Base-by-base conservation (phyloP, 2,888 invertebrate genomes). In the Chymomyza fuscimana region DNA sequence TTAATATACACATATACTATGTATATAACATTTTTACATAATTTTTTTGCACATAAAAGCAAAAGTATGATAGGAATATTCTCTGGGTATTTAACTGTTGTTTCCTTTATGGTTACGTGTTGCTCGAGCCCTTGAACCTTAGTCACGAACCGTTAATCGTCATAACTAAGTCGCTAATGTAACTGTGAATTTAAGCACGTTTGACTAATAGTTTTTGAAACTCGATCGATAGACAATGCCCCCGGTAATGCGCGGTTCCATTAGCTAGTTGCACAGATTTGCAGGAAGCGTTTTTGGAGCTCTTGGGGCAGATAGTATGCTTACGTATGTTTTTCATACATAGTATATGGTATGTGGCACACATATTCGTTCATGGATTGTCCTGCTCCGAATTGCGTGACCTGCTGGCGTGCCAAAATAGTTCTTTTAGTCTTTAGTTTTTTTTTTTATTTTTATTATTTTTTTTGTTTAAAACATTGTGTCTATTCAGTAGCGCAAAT, bases 41-140 rank as follows among this genome's bases (percentile, higher is more conserved):
- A 67, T 65, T 62, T 65, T 72, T 70, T 63, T 70, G 63, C 15
- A 40, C 65, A 60, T 68, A 74, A 78, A 78, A 78, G 78, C 78
- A 78, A 78, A 78, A 78, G 78, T 78, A 9, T 54, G 19, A 54
- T 6, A 6, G n/a, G 1, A 54, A 22, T 5, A 15, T 32, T 16
- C 54, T 54, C 19, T 54, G 9, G 0, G 16, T 16, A 19, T 54
- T 16, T 54, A 15, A 54, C 19, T 54, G 19, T 54, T 54, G n/a
- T 22, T 54, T 15, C 16, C 16, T n/a, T 51, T 51, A 16, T 51
- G 7, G 51, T 51, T 19, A 78, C 78, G 70, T 78, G 78, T 78
- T 78, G 78, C 78, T 77, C 19, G 63, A 56, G 78, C 75, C 78
- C 78, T 78, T 77, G 78, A 78, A 78, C 78, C 78, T 71, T 51